Evolutionary conservation across 2,797 vertebrate genomes (phyloP).

Genomic region (Labeo calbasu): DNA sequence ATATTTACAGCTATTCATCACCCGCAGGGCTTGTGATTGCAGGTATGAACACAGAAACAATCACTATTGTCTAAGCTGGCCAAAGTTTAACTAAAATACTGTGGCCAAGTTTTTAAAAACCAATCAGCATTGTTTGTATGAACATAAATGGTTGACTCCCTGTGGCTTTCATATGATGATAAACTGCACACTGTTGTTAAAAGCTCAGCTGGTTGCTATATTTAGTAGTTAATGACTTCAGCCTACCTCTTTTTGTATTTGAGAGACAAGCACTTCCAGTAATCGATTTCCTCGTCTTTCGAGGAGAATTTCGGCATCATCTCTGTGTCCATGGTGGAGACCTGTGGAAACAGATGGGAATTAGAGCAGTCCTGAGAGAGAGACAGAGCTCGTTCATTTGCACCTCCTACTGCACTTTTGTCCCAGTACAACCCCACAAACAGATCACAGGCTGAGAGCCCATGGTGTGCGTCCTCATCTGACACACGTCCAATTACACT

Average conservation of each 20-base stretch:
- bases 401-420: not conserved
- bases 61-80: not conserved
- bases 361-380: not conserved
- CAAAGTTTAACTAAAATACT: not conserved
- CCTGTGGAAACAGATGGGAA: conserved; percentile 18
- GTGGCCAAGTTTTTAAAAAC: not conserved
- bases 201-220: not conserved
- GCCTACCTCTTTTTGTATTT: conserved; percentile 94
- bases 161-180: not conserved
- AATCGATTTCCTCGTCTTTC: conserved; percentile 94
- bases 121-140: not conserved
- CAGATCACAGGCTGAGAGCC: not conserved
- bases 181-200: not conserved
- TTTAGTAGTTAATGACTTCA: not conserved
- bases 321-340: conserved; percentile 93
- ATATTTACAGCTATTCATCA: conserved; percentile 26
- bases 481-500: not conserved
- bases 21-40: not conserved
- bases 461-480: not conserved
- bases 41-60: not conserved
- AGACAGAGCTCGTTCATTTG: not conserved
- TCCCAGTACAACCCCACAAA: conserved; percentile 1
- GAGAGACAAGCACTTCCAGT: conserved; percentile 93
- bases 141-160: not conserved
- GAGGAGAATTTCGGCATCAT: conserved; percentile 94